Percentiles rank a stretch among this genome's conserved stretches.
Evolutionary conservation across 1,140 invertebrate species (phyloP).

Genomic region (Aphelenchoides avenae): DNA sequence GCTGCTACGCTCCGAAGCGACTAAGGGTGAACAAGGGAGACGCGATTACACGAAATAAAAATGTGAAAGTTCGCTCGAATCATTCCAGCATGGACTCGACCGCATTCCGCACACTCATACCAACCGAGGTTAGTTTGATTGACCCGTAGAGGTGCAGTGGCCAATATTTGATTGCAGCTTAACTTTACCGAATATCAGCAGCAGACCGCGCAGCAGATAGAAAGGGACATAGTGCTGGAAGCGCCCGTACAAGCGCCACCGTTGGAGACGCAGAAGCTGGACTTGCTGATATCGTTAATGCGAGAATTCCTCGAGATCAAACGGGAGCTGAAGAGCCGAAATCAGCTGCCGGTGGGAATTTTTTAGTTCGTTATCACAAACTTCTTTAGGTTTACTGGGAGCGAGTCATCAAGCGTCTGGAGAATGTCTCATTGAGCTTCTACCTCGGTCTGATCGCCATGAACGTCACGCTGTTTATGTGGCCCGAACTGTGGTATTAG

Average conservation of each 20-base stretch:
- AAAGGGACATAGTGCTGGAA: conserved; percentile 28
- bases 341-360: neutral
- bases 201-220: conserved; percentile 45
- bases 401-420: conserved; percentile 48
- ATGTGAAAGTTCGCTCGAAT: conserved; percentile 35
- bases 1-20: conserved; percentile 52
- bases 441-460: conserved; percentile 50
- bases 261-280: conserved; percentile 39
- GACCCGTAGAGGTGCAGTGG: neutral
- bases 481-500: conserved; percentile 42
- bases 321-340: conserved; percentile 13
- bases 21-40: conserved; percentile 53
- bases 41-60: conserved; percentile 38
- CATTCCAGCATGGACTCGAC: conserved; percentile 47
- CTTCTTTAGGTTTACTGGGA: conserved; percentile 49
- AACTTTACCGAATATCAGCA: conserved; percentile 56
- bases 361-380: conserved; percentile 1
- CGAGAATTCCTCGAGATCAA: conserved; percentile 46
- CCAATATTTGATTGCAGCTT: conserved; percentile 38
- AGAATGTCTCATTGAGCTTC: conserved; percentile 48
- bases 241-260: conserved; percentile 7
- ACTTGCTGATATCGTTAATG: conserved; percentile 48
- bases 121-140: conserved; percentile 46
- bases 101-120: conserved; percentile 50
- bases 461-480: conserved; percentile 44